Conservation (phyloP, 2,888 invertebrate genomes). For the Drosophila atripex region DNA sequence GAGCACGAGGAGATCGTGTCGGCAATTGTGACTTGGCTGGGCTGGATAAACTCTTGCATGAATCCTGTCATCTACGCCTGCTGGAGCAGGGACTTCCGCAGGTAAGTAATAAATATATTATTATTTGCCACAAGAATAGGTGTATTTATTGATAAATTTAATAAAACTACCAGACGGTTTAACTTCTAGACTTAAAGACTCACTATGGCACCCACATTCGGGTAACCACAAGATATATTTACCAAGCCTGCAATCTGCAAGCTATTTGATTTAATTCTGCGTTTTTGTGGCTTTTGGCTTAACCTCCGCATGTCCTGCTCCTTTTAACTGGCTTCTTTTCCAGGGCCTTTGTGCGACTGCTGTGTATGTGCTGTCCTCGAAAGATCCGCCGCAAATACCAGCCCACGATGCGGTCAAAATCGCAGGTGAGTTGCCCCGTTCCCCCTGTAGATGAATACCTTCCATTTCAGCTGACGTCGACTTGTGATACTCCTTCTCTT, state of each 20-base stretch:
- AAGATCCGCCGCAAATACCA: conserved; percentile 92
- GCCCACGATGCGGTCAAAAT: conserved; percentile 93
- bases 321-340: conserved; percentile 82
- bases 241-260: neutral
- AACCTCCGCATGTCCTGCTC: neutral
- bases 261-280: conserved; percentile 2
- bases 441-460: neutral
- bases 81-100: conserved; percentile 97
- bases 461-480: neutral
- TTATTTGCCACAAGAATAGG: neutral
- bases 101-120: conserved; percentile 85
- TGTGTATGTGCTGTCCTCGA: conserved; percentile 95
- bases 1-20: conserved; percentile 94
- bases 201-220: neutral
- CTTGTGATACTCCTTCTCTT: conserved; percentile 19
- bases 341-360: conserved; percentile 96
- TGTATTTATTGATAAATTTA: neutral
- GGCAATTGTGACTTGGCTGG: conserved; percentile 96
- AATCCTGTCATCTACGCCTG: conserved; percentile 99
- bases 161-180: neutral
- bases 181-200: too few relatives aligned
- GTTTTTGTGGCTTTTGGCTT: conserved; percentile 2
- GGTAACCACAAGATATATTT: neutral
- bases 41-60: conserved; percentile 98
- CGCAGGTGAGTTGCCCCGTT: conserved; percentile 87